These are phyloP conservation scores for Standfussiana lucernea DNA, from an alignment of 2,888 invertebrate species.

Conservation along the genomic window DNA sequence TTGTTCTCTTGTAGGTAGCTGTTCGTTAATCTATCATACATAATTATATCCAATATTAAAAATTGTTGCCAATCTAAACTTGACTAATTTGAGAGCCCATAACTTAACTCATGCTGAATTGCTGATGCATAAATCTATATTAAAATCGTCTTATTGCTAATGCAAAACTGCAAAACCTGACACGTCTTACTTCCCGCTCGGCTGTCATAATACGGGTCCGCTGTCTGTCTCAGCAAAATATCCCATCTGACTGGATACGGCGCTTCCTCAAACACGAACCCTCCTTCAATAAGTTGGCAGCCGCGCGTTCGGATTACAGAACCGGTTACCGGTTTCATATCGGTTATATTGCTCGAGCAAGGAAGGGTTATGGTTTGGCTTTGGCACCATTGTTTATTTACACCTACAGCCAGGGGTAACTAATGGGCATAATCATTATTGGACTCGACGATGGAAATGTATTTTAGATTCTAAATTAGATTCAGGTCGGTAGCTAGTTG, in stretches of 20 bases:
- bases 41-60: background rate
- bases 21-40: background rate
- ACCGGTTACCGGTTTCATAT: conserved; percentile 61
- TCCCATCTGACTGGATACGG: conserved; percentile 57
- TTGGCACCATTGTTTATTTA: conserved; percentile 55
- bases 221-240: conserved; percentile 53
- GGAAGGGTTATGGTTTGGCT: conserved; percentile 53
- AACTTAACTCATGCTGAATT: background rate
- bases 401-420: conserved; percentile 39
- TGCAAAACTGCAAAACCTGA: conserved; percentile 24
- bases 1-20: background rate
- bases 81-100: background rate
- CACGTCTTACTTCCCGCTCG: conserved; percentile 40
- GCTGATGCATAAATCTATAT: conserved; percentile 10
- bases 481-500: conserved; percentile 37
- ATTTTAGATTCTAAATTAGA: conserved; percentile 46
- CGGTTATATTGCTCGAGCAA: conserved; percentile 45
- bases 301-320: conserved; percentile 62
- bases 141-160: conserved; percentile 27
- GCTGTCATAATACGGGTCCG: conserved; percentile 53
- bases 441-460: conserved; percentile 26
- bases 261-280: conserved; percentile 67
- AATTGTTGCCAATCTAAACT: background rate
- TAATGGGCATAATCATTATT: conserved; percentile 49
- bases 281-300: conserved; percentile 59